phyloP scores from a whole-genome alignment of 1,140 invertebrate species.

The Copidosoma floridanum region DNA sequence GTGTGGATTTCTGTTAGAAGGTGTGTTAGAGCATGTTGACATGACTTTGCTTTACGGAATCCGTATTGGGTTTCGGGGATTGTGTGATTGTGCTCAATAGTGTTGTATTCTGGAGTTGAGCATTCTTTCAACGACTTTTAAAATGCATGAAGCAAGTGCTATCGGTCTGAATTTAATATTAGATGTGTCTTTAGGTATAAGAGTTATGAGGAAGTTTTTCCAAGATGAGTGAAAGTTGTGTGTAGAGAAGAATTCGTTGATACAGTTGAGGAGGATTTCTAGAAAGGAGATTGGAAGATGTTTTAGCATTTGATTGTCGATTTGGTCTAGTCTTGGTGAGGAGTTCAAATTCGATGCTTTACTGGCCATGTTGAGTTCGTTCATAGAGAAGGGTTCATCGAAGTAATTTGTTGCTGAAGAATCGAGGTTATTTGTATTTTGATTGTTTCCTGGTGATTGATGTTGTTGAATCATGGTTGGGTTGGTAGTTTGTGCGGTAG shows the following conservation, averaged over 20 bases:
- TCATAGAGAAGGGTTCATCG: not conserved
- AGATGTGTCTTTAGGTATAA: conserved; percentile 15
- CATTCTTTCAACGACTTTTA: conserved; percentile 18
- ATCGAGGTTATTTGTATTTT: too few relatives aligned
- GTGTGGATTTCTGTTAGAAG: not conserved
- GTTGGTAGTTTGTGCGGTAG: too few relatives aligned
- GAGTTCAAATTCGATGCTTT: not conserved
- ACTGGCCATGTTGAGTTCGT: not conserved
- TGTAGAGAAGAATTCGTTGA: not conserved
- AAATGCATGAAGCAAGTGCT: conserved; percentile 8
- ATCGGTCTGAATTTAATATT: conserved; percentile 13
- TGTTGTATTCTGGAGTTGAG: not conserved
- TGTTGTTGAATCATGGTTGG: not conserved
- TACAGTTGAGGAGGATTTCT: not conserved
- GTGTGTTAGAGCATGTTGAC: not conserved
- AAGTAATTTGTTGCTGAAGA: too few relatives aligned
- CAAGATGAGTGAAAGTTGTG: not conserved
- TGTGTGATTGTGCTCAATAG: not conserved
- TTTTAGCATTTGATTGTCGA: not conserved
- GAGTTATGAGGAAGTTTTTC: conserved; percentile 5
- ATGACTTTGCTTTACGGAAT: not conserved
- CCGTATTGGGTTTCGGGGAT: conserved; percentile 5
- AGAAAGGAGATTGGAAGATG: not conserved
- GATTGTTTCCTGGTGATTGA: not conserved
- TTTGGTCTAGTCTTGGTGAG: not conserved